Evolutionary conservation across 1,140 invertebrate genomes (phyloP).

Genomic region (Rhyacophila brunnea): DNA sequence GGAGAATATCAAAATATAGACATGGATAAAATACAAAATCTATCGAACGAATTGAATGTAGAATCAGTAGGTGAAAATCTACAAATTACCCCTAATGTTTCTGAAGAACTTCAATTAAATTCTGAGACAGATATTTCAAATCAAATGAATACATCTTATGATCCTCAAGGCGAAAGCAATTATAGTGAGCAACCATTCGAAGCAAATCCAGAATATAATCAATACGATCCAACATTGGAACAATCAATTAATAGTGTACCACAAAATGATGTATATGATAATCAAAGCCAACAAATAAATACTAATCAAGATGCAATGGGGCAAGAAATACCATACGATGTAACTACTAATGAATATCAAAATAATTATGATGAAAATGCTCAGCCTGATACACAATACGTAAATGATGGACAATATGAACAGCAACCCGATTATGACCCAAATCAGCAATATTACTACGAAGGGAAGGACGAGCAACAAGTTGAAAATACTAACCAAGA

Average conservation of each 20-base stretch:
- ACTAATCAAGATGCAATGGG: constrained; percentile 1
- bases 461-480: constrained; percentile 2
- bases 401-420: background rate
- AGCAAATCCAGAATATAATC: constrained; percentile 9
- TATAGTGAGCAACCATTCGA: background rate
- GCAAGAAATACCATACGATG: constrained; percentile 4
- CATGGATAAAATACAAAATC: background rate
- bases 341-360: constrained; percentile 1
- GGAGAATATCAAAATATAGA: no score
- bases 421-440: background rate
- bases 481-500: background rate
- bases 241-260: background rate
- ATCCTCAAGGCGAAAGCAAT: background rate
- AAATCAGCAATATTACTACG: constrained; percentile 19
- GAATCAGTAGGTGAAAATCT: no score
- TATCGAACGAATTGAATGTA: no score
- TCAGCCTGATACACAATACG: constrained; percentile 5
- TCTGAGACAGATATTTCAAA: no score
- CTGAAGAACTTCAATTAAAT: no score
- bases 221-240: background rate
- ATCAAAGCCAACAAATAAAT: constrained; percentile 7
- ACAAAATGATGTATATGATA: background rate
- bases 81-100: no score
- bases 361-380: background rate
- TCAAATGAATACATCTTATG: background rate